Evolutionary conservation across 2,797 vertebrate species (phyloP), one percentile per base, ranked within the genome.

Genomic region (Babyrousa celebensis): DNA sequence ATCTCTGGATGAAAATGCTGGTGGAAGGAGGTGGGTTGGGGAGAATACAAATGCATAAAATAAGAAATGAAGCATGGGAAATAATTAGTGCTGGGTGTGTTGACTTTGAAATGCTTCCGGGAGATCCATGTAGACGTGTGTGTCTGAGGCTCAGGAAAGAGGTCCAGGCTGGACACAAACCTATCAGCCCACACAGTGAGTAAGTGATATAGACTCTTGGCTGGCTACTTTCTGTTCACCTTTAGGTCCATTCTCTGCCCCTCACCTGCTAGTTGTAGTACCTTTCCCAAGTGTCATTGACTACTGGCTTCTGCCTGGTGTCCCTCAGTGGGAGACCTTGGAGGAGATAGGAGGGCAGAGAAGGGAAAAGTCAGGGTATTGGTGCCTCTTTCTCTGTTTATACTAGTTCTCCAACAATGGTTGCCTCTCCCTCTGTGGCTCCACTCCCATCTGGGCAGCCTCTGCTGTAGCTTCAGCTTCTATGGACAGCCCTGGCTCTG

Each of bases 321-420:
- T 75, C 79, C 54, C 12, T 16, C 32, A n/a, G n/a, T 6, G 63
- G 10, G 18, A 83, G 52, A 52, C 16, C 63, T 12, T 14, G 52
- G 68, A 86, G 32, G 58, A 56, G 10, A 18, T 3, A 48, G 36
- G 29, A 80, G 60, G 36, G 3, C 27, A 12, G 23, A n/a, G 11
- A 40, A 74, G 43, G 72, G 10, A 62, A n/a, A 75, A 77, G 27
- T 68, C 58, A 25, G 67, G 36, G 10, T 58, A 25, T n/a, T 36
- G 5, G 9, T 63, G 43, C 63, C 68, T 78, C 40, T 2, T 15
- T 17, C 48, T 58, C 5, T 29, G 23, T 14, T n/a, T 48, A 29
- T 7, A 3, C 12, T 17, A 20, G 8, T 12, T 67, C 20, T 62
- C 11, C 36, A 36, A 6, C 4, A 8, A 5, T 1, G 4, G 2